phyloP scores from a whole-genome alignment of 2,113 vertebrate species.

The Elachura formosa region DNA sequence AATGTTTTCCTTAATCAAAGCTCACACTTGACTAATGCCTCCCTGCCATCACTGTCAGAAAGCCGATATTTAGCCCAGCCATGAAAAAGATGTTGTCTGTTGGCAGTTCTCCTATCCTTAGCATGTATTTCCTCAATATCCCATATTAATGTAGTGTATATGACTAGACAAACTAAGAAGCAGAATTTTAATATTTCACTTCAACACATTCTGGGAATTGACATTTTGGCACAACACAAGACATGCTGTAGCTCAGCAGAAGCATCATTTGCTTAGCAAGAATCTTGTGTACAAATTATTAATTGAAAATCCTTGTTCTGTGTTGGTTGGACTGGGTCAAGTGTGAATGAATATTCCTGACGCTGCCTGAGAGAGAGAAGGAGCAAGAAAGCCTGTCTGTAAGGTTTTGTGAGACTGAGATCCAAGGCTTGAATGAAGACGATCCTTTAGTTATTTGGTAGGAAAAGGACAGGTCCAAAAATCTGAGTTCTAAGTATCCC shows the following conservation, averaged over 20 bases:
- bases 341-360: not conserved
- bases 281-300: not conserved
- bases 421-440: not conserved
- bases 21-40: constrained; percentile 17
- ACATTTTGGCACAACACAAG: not conserved
- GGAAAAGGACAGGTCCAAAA: not conserved
- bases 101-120: constrained; percentile 9
- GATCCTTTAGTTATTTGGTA: not conserved
- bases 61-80: constrained; percentile 47
- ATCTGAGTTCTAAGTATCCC: not conserved
- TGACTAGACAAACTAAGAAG: constrained; percentile 33
- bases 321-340: not conserved
- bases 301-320: not conserved
- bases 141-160: constrained; percentile 10
- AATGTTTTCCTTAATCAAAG: constrained; percentile 12
- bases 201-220: constrained; percentile 8
- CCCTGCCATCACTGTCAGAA: not conserved
- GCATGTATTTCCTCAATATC: constrained; percentile 40
- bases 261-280: not conserved
- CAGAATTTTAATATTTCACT: constrained; percentile 45
- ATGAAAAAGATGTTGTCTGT: constrained; percentile 40
- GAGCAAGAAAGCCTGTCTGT: not conserved
- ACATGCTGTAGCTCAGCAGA: not conserved
- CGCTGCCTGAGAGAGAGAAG: not conserved
- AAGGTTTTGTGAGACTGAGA: not conserved